Evolutionary conservation across 2,888 invertebrate species (phyloP).

Genomic region (Athalia cordata): DNA sequence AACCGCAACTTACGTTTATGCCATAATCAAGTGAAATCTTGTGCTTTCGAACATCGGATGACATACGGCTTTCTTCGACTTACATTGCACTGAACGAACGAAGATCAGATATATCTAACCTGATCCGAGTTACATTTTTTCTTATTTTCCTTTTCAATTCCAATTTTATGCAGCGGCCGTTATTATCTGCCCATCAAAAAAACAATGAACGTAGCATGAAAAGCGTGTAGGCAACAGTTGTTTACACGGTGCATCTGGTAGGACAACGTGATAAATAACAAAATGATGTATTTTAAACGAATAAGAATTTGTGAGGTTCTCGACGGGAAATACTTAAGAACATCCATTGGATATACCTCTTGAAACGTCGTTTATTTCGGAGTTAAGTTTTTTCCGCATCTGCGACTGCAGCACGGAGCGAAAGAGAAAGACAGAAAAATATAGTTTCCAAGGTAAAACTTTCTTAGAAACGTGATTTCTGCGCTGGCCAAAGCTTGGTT

Average conservation of each 20-base stretch:
- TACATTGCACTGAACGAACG: neutral
- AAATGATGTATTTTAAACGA: neutral
- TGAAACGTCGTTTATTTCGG: neutral
- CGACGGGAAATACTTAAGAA: neutral
- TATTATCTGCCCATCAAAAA: too few relatives aligned
- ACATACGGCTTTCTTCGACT: slow-evolving; percentile 26
- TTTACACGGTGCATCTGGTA: too few relatives aligned
- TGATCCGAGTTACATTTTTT: too few relatives aligned
- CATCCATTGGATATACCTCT: too few relatives aligned
- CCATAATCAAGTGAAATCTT: slow-evolving; percentile 17
- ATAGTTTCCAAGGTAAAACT: too few relatives aligned
- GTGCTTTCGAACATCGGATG: slow-evolving; percentile 14
- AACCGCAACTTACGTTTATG: slow-evolving; percentile 36
- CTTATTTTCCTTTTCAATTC: too few relatives aligned
- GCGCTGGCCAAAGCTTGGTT: neutral
- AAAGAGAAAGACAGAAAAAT: neutral
- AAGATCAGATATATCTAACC: too few relatives aligned
- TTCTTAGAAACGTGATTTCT: slow-evolving; percentile 2
- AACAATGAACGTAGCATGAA: too few relatives aligned
- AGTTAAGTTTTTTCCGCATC: neutral
- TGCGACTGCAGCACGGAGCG: neutral
- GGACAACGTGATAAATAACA: too few relatives aligned
- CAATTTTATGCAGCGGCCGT: too few relatives aligned
- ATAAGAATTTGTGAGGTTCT: neutral
- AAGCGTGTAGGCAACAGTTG: too few relatives aligned